phyloP scores from a whole-genome alignment of 1,140 invertebrate genomes.

The Harlomillsia oculata region DNA sequence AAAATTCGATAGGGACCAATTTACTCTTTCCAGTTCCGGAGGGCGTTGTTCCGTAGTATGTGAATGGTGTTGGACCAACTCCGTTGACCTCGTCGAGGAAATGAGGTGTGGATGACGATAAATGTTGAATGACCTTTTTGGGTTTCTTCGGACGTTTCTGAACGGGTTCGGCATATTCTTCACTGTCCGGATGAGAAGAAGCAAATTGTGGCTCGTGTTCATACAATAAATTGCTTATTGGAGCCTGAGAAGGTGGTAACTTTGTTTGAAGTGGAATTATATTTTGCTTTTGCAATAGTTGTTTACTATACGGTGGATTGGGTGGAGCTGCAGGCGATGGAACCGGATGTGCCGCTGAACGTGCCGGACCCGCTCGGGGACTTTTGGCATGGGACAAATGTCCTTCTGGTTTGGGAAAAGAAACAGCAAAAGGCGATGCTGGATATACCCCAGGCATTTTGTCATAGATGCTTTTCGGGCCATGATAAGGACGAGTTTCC shows the following conservation, averaged over 20 bases:
- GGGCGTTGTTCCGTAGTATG: background rate
- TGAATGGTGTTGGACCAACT: background rate
- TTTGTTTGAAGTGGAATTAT: too few relatives aligned
- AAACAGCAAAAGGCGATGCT: background rate
- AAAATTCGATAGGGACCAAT: conserved; percentile 24
- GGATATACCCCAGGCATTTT: conserved; percentile 3
- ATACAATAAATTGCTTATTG: too few relatives aligned
- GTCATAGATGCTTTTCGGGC: conserved; percentile 23
- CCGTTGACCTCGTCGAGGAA: background rate
- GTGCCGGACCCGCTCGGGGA: conserved; percentile 3
- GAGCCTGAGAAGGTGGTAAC: background rate
- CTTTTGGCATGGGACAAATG: background rate
- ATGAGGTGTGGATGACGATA: background rate
- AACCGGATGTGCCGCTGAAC: background rate
- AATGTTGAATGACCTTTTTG: background rate
- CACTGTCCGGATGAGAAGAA: conserved; percentile 4
- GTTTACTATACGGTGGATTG: background rate
- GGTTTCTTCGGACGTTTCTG: background rate
- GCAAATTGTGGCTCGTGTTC: background rate
- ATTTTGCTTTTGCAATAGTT: too few relatives aligned
- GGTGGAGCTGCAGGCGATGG: background rate
- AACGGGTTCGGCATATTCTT: background rate
- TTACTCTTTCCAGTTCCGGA: conserved; percentile 9
- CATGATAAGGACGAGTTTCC: background rate
- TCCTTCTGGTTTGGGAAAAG: background rate